A percentile compares a stretch with the other conserved stretches of the same genome.
phyloP scores from a whole-genome alignment of 2,888 invertebrate species.

The Phragmatobia fuliginosa region DNA sequence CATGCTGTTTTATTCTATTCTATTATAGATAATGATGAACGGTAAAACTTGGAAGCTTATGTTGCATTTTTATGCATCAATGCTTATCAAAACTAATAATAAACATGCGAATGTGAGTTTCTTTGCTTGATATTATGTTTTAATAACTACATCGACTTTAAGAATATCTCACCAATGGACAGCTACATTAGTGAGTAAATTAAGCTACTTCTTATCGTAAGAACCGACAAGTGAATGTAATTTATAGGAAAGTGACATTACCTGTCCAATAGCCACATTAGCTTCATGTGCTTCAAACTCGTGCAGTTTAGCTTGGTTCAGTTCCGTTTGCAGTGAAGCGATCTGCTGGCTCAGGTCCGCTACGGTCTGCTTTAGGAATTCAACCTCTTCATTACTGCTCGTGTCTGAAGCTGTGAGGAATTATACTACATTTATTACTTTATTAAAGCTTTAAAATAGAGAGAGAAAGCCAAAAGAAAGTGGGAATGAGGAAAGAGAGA shows the following conservation, averaged over 20 bases:
- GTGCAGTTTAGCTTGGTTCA: constrained; percentile 87
- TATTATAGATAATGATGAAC: neutral
- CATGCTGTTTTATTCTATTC: neutral
- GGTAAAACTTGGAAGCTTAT: neutral
- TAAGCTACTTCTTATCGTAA: too few relatives aligned
- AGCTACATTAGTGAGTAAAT: too few relatives aligned
- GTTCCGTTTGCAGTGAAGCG: constrained; percentile 89
- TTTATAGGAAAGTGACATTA: constrained; percentile 42
- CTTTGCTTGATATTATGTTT: too few relatives aligned
- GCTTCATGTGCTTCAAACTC: constrained; percentile 91
- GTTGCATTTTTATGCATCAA: neutral
- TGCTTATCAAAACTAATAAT: too few relatives aligned
- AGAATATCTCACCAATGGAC: too few relatives aligned
- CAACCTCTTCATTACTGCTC: constrained; percentile 88
- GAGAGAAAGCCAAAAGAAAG: neutral
- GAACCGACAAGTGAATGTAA: too few relatives aligned
- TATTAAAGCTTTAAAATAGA: neutral
- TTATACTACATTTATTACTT: neutral
- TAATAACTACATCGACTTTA: too few relatives aligned
- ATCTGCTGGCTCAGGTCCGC: constrained; percentile 88
- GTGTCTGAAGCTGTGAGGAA: constrained; percentile 75
- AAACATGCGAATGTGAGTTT: too few relatives aligned
- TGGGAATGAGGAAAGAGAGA: too few relatives aligned
- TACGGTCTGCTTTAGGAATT: constrained; percentile 89
- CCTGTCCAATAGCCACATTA: constrained; percentile 85